Conservation (phyloP, 2,797 vertebrate species). For the Carapus acus region DNA sequence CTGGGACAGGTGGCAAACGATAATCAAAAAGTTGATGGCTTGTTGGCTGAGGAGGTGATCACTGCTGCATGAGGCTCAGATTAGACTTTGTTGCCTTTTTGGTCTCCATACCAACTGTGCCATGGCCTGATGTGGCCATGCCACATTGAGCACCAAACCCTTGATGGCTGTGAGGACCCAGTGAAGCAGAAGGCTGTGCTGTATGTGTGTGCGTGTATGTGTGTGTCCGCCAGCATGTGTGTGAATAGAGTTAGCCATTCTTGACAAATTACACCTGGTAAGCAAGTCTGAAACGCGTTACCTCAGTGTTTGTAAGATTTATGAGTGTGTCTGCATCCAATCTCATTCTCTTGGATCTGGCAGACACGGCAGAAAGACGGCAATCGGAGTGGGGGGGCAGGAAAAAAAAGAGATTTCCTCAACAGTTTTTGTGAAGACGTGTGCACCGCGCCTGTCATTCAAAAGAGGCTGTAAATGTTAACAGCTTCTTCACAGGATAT, state of each 20-base stretch:
- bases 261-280: conserved; percentile 64
- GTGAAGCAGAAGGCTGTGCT: conserved; percentile 33
- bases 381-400: conserved; percentile 14
- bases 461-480: conserved; percentile 60
- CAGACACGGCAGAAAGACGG: conserved; percentile 54
- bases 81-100: conserved; percentile 1
- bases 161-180: conserved; percentile 10
- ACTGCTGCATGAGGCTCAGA: not conserved
- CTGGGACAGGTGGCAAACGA: no score
- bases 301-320: conserved; percentile 63
- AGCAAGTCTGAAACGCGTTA: conserved; percentile 60
- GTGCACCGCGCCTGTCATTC: conserved; percentile 55
- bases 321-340: conserved; percentile 55
- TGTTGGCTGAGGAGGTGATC: not conserved
- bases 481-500: conserved; percentile 50
- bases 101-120: conserved; percentile 16
- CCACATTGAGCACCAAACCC: conserved; percentile 36
- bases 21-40: no score
- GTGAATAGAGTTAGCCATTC: conserved; percentile 45
- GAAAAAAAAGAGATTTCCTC: conserved; percentile 51
- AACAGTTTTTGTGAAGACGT: conserved; percentile 61
- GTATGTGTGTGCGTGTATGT: no score
- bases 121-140: conserved; percentile 25
- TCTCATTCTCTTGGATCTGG: conserved; percentile 55
- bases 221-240: no score